Evolutionary conservation across 2,888 invertebrate species (phyloP).

Genomic region (Mythimna albipuncta): DNA sequence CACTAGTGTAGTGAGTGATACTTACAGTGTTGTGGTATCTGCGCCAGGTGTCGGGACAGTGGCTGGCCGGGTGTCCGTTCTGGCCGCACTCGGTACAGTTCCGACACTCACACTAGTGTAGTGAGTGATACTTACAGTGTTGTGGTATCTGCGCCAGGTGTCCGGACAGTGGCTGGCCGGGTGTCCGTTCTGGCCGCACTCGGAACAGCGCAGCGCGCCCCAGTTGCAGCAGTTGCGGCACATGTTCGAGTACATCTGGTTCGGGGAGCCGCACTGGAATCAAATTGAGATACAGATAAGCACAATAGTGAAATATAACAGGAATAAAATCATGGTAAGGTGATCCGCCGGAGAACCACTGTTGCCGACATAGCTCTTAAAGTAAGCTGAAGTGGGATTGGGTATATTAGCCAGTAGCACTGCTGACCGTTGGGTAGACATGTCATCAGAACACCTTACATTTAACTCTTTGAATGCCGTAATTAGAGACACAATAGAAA

Average conservation of each 20-base stretch:
- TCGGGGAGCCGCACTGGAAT: conserved; percentile 92
- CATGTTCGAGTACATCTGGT: conserved; percentile 89
- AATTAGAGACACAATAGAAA: too few species aligned
- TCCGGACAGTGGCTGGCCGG: conserved; percentile 92
- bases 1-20: background rate
- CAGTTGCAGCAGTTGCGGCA: conserved; percentile 92
- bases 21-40: conserved; percentile 93
- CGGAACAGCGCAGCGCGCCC: conserved; percentile 86
- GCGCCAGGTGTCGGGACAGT: conserved; percentile 94
- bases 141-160: conserved; percentile 94
- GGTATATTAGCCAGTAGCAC: too few species aligned
- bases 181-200: conserved; percentile 93
- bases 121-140: conserved; percentile 86
- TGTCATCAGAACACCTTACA: too few species aligned
- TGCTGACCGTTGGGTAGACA: too few species aligned
- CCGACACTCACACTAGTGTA: too few species aligned
- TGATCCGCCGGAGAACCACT: too few species aligned
- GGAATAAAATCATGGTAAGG: background rate
- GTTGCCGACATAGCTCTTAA: too few species aligned
- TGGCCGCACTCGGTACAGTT: conserved; percentile 92
- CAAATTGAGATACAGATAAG: background rate
- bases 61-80: conserved; percentile 90
- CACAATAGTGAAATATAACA: background rate
- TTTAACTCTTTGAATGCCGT: too few species aligned
- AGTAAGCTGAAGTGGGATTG: too few species aligned